Conservation (phyloP, 2,797 vertebrate genomes). For the Enteromius afrohamiltoni region DNA sequence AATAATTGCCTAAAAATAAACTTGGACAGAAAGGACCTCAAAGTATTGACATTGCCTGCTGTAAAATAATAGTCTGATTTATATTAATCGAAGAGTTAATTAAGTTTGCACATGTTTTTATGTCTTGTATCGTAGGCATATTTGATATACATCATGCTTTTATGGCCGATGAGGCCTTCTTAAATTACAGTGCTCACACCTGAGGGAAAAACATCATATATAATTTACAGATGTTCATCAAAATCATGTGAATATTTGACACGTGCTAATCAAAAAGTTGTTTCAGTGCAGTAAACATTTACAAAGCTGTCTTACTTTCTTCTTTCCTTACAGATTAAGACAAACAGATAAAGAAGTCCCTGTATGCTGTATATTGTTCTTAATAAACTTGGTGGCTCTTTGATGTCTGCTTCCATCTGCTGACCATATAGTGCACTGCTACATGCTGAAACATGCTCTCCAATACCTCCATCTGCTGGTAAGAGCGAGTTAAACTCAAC, state of each 20-base stretch:
- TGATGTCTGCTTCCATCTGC: conserved; percentile 27
- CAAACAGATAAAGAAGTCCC: background rate
- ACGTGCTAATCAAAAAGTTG: background rate
- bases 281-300: background rate
- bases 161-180: no score
- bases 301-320: background rate
- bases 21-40: no score
- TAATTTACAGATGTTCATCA: background rate
- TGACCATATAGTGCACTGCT: background rate
- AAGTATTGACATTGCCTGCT: no score
- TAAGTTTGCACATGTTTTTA: no score
- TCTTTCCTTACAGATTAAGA: background rate
- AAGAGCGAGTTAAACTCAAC: background rate
- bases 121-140: no score
- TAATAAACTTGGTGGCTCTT: background rate
- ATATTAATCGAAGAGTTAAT: no score
- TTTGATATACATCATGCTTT: no score
- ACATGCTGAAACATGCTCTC: background rate
- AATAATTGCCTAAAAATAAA: background rate
- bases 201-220: no score
- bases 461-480: conserved; percentile 39
- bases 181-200: no score
- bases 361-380: background rate
- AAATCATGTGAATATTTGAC: background rate
- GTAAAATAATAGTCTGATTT: no score